A percentile compares a stretch with the other conserved stretches of the same genome.
phyloP scores from a whole-genome alignment of 2,888 invertebrate genomes.

The Xestia ashworthii region DNA sequence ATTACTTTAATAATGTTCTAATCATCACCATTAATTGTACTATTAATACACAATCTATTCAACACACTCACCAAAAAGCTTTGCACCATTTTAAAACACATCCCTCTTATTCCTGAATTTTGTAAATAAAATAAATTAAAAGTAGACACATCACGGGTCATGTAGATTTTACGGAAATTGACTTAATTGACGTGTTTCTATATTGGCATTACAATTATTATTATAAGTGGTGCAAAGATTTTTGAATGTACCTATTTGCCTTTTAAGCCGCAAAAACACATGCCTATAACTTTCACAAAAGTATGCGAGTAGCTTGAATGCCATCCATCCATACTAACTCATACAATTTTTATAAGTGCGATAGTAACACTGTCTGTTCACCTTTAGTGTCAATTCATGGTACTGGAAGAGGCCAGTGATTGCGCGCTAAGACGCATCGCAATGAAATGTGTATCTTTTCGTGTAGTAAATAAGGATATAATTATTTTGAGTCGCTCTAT shows the following conservation, averaged over 20 bases:
- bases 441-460: no score
- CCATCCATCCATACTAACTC: neutral
- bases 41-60: conserved; percentile 2
- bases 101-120: neutral
- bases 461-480: no score
- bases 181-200: neutral
- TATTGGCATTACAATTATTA: neutral
- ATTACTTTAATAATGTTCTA: conserved; percentile 30
- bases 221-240: neutral
- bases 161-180: neutral
- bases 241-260: neutral
- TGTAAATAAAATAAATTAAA: neutral
- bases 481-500: no score
- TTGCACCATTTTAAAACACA: neutral
- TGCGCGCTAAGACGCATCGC: no score
- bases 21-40: neutral
- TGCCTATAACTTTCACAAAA: neutral
- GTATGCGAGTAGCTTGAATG: neutral
- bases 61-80: neutral
- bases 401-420: no score
- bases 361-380: neutral
- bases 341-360: neutral
- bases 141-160: neutral
- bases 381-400: no score
- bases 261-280: neutral